These are phyloP conservation scores for Enteromius viviparus DNA, from an alignment of 2,797 vertebrate genomes.

Conservation along the genomic window DNA sequence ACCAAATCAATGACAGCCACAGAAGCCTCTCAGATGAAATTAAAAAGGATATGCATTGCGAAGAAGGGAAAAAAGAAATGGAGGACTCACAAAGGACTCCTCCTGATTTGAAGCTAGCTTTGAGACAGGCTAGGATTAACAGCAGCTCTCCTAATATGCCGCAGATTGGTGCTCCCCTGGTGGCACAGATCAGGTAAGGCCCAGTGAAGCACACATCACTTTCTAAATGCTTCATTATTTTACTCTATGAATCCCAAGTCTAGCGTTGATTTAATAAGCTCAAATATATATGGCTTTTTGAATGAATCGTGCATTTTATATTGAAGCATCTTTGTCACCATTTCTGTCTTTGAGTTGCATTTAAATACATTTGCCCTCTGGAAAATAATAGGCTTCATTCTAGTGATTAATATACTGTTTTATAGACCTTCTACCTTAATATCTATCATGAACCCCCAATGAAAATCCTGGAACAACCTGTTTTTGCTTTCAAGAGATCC, in stretches of 20 bases:
- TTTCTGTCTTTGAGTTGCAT: slow-evolving; percentile 30
- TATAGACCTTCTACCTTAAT: slow-evolving; percentile 25
- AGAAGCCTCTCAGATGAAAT: slow-evolving; percentile 72
- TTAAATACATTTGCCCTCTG: slow-evolving; percentile 22
- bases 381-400: background rate
- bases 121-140: slow-evolving; percentile 81
- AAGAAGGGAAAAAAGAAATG: slow-evolving; percentile 41
- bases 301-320: slow-evolving; percentile 71
- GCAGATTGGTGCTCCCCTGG: slow-evolving; percentile 77
- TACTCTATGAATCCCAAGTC: slow-evolving; percentile 86
- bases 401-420: slow-evolving; percentile 25
- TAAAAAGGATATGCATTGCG: slow-evolving; percentile 76
- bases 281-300: slow-evolving; percentile 85
- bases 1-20: slow-evolving; percentile 77
- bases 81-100: slow-evolving; percentile 78
- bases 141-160: slow-evolving; percentile 79
- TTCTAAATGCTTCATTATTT: slow-evolving; percentile 95
- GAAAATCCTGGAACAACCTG: slow-evolving; percentile 4
- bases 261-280: slow-evolving; percentile 92
- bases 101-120: slow-evolving; percentile 77
- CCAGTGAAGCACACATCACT: slow-evolving; percentile 88
- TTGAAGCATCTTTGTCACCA: slow-evolving; percentile 77
- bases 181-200: slow-evolving; percentile 79
- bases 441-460: background rate
- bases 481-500: background rate